These are phyloP conservation scores for Rhinopomastus cyanomelas DNA, from an alignment of 2,113 vertebrate species.

Conservation along the genomic window DNA sequence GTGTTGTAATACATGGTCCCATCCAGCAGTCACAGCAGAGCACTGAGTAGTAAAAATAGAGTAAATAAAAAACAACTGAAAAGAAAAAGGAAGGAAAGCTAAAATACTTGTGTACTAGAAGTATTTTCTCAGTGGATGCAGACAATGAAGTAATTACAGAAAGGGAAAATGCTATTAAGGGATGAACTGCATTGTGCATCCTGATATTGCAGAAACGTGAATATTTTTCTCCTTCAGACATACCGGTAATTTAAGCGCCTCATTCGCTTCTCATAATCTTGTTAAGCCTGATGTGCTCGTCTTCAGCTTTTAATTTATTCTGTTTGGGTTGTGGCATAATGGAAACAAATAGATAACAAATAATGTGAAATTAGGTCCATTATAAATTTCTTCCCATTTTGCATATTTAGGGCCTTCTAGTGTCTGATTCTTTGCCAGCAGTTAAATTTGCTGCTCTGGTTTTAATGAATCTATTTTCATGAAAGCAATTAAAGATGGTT, in stretches of 20 bases:
- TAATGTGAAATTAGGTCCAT: background rate
- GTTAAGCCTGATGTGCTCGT: slow-evolving; percentile 17
- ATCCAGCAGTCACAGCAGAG: background rate
- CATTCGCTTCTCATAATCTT: slow-evolving; percentile 29
- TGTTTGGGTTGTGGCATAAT: slow-evolving; percentile 17
- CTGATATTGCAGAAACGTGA: background rate
- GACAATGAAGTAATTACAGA: slow-evolving; percentile 10
- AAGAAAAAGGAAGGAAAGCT: background rate
- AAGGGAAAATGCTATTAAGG: slow-evolving; percentile 6
- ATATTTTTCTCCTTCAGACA: slow-evolving; percentile 24
- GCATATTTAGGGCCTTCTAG: background rate
- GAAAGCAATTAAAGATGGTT: background rate
- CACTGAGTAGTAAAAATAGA: background rate
- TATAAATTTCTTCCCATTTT: slow-evolving; percentile 11
- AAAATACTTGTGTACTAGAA: background rate
- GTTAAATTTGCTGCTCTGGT: background rate
- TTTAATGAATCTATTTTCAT: slow-evolving; percentile 35
- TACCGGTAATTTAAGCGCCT: background rate
- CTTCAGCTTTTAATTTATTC: slow-evolving; percentile 41
- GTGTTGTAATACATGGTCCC: background rate
- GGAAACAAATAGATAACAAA: slow-evolving; percentile 41
- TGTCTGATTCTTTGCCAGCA: background rate
- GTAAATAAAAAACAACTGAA: background rate
- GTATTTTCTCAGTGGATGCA: background rate
- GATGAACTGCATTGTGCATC: background rate